Evolutionary conservation across 2,888 invertebrate species (phyloP), one percentile per base, ranked within the genome.

Genomic region (Drosophila neonasuta): DNA sequence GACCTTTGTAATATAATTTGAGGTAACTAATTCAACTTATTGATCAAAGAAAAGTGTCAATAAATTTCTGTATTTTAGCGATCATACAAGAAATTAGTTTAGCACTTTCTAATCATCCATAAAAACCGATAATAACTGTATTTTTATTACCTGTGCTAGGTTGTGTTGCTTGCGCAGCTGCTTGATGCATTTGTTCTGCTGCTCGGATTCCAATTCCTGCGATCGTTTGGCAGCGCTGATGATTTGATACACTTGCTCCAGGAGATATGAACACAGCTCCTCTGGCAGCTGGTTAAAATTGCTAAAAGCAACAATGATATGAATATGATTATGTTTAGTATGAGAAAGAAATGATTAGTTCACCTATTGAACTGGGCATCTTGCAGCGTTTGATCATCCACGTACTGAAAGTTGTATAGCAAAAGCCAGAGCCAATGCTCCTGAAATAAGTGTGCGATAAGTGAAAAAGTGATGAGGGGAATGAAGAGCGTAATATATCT

Each of bases 211-310:
- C 36, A 73, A 68, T 8, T 74, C 75, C 39, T 77, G 72, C 3
- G 85, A 87, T 30, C 86, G 80, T 56, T 89, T 80, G 0, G 90
- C 90, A 49, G 88, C 82, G 61, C 89, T 89, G 30, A 90, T 90
- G 50, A 91, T 91, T 61, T 88, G 88, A 74, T 90, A 89, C 7
- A 91, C 88, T 61, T 89, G 85, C 66, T 90, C 88, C 64, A 90
- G 69, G 46, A 91, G 72, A 75, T 88, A 90, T 3, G 89, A 90
- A 34, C 89, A 90, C 15, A 91, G 68, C 59, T 90, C 89, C 50
- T 90, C 90, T 10, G 90, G 86, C 62, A 90, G 80, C n/a, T 88
- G 86, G 64, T 88, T 88, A 15, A 90, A 80, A 63, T 88, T 86
- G 54, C 91, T 91, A 55, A 11, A 77, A 73, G 4, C 2, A 39